Percentiles rank a stretch among this genome's conserved stretches.
These are phyloP conservation scores for Echinops telfairi DNA, from an alignment of 2,113 vertebrate genomes.

Conservation along the genomic window DNA sequence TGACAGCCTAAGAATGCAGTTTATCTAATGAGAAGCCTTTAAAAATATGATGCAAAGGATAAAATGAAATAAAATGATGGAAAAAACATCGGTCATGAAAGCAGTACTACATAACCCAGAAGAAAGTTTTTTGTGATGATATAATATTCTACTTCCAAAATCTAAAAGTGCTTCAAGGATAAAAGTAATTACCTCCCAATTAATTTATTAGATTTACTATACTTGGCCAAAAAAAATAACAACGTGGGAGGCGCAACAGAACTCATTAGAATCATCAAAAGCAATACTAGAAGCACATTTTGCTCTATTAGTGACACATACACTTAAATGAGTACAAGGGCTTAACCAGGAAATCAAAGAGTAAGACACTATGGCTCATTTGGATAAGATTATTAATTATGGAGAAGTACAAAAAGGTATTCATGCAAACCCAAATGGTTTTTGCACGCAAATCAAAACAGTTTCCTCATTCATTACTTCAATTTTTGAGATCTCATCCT, in stretches of 20 bases:
- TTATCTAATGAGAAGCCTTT: background rate
- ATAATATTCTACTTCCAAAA: conserved; percentile 38
- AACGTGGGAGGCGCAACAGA: background rate
- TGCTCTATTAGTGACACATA: background rate
- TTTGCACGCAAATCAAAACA: background rate
- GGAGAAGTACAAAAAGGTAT: conserved; percentile 23
- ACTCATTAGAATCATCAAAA: conserved; percentile 40
- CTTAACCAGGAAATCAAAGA: conserved; percentile 52
- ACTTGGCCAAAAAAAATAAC: conserved; percentile 42
- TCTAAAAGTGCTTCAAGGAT: conserved; percentile 22
- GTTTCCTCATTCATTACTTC: conserved; percentile 61
- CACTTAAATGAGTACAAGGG: conserved; percentile 10
- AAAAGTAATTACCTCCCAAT: background rate
- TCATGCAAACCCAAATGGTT: conserved; percentile 14
- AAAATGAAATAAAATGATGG: conserved; percentile 41
- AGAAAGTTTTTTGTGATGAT: background rate
- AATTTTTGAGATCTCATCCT: conserved; percentile 69
- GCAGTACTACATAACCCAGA: background rate
- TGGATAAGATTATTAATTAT: background rate
- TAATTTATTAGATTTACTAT: conserved; percentile 3
- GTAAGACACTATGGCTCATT: conserved; percentile 9
- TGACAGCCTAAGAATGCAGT: background rate
- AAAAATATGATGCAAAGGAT: background rate
- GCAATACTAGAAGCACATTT: conserved; percentile 19
- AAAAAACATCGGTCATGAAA: conserved; percentile 16